Evolutionary conservation across 2,888 invertebrate genomes (phyloP).

Genomic region (Cataglyphis albicans): DNA sequence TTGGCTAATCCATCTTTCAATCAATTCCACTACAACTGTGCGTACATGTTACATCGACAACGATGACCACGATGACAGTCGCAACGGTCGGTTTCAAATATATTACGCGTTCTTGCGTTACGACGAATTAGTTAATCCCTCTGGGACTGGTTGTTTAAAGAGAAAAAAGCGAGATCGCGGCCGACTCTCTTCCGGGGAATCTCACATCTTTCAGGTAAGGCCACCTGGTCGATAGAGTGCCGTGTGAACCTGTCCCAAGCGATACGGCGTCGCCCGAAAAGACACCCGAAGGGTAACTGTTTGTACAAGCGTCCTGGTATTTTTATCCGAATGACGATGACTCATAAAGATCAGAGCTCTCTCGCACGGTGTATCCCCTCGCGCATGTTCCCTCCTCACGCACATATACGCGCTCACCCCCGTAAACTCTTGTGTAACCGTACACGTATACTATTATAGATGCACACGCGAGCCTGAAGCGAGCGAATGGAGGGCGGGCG

Average conservation of each 20-base stretch:
- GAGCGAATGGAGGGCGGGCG: constrained; percentile 6
- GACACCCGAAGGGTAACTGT: constrained; percentile 80
- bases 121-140: constrained; percentile 54
- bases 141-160: constrained; percentile 25
- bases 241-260: constrained; percentile 77
- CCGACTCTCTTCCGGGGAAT: constrained; percentile 49
- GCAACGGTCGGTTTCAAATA: constrained; percentile 22
- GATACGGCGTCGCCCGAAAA: constrained; percentile 72
- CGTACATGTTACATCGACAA: neutral
- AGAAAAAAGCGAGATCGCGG: constrained; percentile 25
- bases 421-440: constrained; percentile 51
- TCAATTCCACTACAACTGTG: neutral
- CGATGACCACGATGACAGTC: constrained; percentile 12
- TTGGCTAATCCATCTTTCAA: constrained; percentile 20
- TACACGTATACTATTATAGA: constrained; percentile 23
- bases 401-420: constrained; percentile 58
- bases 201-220: constrained; percentile 74
- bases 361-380: constrained; percentile 66
- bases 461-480: constrained; percentile 30
- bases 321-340: constrained; percentile 82
- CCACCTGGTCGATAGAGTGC: constrained; percentile 73
- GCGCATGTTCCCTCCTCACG: constrained; percentile 61
- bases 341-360: constrained; percentile 80
- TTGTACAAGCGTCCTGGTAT: constrained; percentile 82
- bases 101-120: constrained; percentile 49